These are phyloP conservation scores for Chaetura pelagica DNA, from an alignment of 2,113 vertebrate species.

Conservation along the genomic window DNA sequence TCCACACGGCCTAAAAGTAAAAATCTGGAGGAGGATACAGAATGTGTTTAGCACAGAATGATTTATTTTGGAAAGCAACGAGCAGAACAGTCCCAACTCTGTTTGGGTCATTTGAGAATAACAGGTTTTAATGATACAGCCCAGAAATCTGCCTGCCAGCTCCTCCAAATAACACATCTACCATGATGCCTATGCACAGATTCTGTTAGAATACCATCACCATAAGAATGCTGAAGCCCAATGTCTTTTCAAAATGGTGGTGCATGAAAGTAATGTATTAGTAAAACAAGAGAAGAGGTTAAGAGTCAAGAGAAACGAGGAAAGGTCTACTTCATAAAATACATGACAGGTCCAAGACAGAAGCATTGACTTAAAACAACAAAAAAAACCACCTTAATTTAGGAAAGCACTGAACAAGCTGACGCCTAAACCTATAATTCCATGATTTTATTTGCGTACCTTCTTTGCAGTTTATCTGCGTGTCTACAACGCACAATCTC, in stretches of 20 bases:
- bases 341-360: neutral
- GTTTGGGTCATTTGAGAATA: neutral
- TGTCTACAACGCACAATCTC: neutral
- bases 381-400: neutral
- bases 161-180: neutral
- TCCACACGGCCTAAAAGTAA: neutral
- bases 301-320: neutral
- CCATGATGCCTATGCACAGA: neutral
- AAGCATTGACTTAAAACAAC: neutral
- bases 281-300: neutral
- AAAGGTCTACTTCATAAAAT: neutral
- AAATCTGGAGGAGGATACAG: neutral
- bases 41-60: neutral
- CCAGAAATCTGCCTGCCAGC: neutral
- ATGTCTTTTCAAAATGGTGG: neutral
- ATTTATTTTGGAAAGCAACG: neutral
- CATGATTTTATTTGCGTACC: neutral
- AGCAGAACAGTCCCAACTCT: neutral
- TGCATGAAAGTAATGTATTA: neutral
- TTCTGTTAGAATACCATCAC: neutral
- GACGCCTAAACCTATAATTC: neutral
- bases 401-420: neutral
- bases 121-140: neutral
- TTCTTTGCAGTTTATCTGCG: neutral
- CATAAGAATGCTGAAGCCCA: neutral